phyloP scores from a whole-genome alignment of 2,797 vertebrate genomes.

The Arremon brunneinucha region DNA sequence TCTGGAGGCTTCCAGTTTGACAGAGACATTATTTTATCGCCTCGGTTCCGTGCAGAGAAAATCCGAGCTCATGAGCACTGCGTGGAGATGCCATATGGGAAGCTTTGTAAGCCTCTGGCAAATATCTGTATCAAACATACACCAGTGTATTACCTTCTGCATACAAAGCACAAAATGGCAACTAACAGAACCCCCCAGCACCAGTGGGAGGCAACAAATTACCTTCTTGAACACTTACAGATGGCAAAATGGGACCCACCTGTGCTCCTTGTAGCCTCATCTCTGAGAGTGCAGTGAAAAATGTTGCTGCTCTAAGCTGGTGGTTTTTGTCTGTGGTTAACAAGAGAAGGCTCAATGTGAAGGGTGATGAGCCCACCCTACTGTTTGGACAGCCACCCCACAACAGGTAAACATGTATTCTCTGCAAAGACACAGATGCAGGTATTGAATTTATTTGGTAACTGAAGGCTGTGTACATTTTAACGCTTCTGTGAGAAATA shows the following conservation, averaged over 20 bases:
- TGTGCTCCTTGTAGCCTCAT: not conserved
- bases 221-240: constrained; percentile 6
- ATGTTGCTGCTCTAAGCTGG: not conserved
- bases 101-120: constrained; percentile 60
- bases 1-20: not conserved
- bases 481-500: not conserved
- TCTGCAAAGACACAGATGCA: not conserved
- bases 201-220: constrained; percentile 9
- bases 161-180: constrained; percentile 22
- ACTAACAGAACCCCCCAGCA: not conserved
- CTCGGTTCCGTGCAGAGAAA: not conserved
- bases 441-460: not conserved
- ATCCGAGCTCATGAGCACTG: not conserved
- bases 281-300: not conserved
- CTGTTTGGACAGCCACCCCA: not conserved
- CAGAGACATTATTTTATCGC: not conserved
- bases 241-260: constrained; percentile 16
- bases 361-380: not conserved
- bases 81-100: not conserved
- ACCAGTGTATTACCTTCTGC: not conserved
- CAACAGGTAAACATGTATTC: not conserved
- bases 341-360: not conserved
- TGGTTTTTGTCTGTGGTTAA: not conserved
- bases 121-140: constrained; percentile 26
- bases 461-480: not conserved